Percentiles rank a stretch among this genome's conserved stretches.
These are phyloP conservation scores for Leptodactylus fallax DNA, from an alignment of 2,797 vertebrate species.

Conservation along the genomic window DNA sequence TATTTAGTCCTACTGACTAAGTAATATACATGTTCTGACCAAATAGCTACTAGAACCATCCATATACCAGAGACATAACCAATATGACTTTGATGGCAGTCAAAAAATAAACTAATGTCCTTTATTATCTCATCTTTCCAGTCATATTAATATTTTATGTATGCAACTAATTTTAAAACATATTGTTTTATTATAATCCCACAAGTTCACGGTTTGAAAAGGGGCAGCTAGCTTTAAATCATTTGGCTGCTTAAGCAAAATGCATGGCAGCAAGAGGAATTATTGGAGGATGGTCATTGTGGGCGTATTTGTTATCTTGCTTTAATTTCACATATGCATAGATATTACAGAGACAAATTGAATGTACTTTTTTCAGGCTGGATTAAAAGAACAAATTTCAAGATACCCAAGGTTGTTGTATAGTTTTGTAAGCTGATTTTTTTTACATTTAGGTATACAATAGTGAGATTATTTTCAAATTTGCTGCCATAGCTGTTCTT, in stretches of 20 bases:
- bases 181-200: slow-evolving; percentile 36
- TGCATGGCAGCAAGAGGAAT: slow-evolving; percentile 34
- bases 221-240: slow-evolving; percentile 48
- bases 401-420: not conserved
- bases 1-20: no score
- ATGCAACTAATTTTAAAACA: not conserved
- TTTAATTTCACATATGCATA: slow-evolving; percentile 51
- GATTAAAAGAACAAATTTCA: slow-evolving; percentile 15
- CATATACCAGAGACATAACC: not conserved
- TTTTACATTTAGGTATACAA: not conserved
- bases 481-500: not conserved
- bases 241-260: slow-evolving; percentile 29
- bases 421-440: not conserved
- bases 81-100: not conserved
- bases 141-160: slow-evolving; percentile 17
- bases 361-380: slow-evolving; percentile 61
- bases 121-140: not conserved
- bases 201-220: slow-evolving; percentile 22
- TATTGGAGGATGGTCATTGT: slow-evolving; percentile 1
- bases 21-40: not conserved
- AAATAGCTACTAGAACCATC: not conserved
- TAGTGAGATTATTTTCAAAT: not conserved
- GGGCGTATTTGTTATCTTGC: slow-evolving; percentile 19
- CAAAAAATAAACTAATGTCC: not conserved
- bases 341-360: slow-evolving; percentile 56